Percentiles rank a stretch among this genome's conserved stretches.
Conservation (phyloP, 2,113 vertebrate species). For the Rhea pennata region DNA sequence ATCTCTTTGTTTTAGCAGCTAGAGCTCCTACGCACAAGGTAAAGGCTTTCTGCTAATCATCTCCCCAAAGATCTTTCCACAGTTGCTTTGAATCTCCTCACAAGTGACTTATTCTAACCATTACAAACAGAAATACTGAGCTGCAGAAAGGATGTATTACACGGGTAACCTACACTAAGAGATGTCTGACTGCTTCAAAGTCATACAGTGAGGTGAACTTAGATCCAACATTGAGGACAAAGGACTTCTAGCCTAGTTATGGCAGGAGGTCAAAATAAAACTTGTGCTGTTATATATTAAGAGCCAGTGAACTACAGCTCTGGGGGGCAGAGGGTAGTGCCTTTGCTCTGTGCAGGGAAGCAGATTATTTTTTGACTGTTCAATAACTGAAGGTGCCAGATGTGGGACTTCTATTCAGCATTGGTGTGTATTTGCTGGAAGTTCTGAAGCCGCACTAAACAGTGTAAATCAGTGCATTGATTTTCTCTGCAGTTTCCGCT, state of each 20-base stretch:
- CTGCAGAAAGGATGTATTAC: not conserved
- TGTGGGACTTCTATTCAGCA: not conserved
- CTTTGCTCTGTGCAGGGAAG: not conserved
- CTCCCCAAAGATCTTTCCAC: not conserved
- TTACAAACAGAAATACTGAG: not conserved
- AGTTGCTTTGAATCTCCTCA: not conserved
- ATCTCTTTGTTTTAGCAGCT: not conserved
- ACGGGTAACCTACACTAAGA: not conserved
- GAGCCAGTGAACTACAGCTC: not conserved
- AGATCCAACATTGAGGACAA: not conserved
- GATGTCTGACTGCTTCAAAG: not conserved
- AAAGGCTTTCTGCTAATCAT: not conserved
- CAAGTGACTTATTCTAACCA: not conserved
- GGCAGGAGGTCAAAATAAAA: not conserved
- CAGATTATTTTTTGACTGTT: not conserved
- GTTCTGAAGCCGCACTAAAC: not conserved
- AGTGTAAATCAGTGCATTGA: not conserved
- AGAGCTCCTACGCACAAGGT: not conserved
- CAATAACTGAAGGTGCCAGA: not conserved
- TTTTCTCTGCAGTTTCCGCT: not conserved
- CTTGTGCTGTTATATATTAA: not conserved
- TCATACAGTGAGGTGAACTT: not conserved
- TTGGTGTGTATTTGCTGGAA: not conserved
- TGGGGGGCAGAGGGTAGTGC: not conserved
- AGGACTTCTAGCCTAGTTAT: not conserved